Conservation (phyloP, 1,140 invertebrate species). For the Ostrea edulis region DNA sequence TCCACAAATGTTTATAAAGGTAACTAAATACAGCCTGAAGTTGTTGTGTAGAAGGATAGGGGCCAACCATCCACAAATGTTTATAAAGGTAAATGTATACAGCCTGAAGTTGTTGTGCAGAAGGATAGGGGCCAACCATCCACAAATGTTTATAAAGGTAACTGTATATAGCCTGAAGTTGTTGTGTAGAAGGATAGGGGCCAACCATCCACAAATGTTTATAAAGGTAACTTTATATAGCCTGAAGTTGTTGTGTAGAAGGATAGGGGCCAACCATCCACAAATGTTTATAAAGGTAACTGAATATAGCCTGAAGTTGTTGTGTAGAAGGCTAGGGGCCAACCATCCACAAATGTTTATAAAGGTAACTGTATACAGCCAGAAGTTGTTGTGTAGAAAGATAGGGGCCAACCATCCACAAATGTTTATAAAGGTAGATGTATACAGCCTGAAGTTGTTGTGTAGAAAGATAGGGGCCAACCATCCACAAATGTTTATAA, state of each 20-base stretch:
- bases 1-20: conserved; percentile 43
- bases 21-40: conserved; percentile 89
- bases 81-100: conserved; percentile 80
- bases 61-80: conserved; percentile 59
- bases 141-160: conserved; percentile 44
- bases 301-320: background rate
- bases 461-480: background rate
- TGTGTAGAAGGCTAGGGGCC: conserved; percentile 68
- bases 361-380: conserved; percentile 86
- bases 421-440: conserved; percentile 70
- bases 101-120: conserved; percentile 90
- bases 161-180: conserved; percentile 88
- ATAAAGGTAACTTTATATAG: background rate
- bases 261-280: background rate
- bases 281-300: background rate
- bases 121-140: conserved; percentile 81
- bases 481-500: background rate
- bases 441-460: background rate
- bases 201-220: conserved; percentile 60
- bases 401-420: conserved; percentile 80
- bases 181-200: conserved; percentile 85
- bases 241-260: background rate
- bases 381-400: conserved; percentile 89
- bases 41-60: conserved; percentile 87
- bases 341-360: conserved; percentile 56